phyloP scores from a whole-genome alignment of 2,113 vertebrate species.

The Neodon shergylaensis region DNA sequence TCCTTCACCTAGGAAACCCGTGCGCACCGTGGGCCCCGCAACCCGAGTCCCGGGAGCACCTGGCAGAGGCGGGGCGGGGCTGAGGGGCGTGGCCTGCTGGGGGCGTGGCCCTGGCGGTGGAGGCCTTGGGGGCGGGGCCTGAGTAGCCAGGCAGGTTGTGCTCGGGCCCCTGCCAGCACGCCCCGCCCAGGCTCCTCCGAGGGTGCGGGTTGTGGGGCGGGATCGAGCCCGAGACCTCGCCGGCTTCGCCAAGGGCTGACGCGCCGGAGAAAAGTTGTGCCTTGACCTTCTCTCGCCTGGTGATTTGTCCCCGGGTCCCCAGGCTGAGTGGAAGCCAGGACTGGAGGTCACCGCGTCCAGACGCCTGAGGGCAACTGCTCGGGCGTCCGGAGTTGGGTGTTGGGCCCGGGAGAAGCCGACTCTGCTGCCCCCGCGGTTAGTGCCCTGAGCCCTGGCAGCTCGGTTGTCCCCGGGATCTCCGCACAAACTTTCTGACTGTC shows the following conservation, averaged over 20 bases:
- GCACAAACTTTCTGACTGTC: slow-evolving; percentile 48
- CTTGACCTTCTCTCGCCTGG: not conserved
- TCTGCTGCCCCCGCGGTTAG: not conserved
- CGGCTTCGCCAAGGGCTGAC: not conserved
- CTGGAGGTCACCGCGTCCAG: not conserved
- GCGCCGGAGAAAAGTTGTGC: slow-evolving; percentile 51
- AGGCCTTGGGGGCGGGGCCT: not conserved
- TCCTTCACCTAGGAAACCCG: slow-evolving; percentile 68
- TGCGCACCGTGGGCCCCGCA: accelerated
- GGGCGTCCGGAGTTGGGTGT: no score
- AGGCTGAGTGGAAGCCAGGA: not conserved
- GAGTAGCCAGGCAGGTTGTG: slow-evolving; percentile 43
- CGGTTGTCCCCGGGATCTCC: not conserved
- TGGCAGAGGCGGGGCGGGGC: not conserved
- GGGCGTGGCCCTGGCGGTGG: not conserved
- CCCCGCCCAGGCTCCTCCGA: slow-evolving; percentile 22
- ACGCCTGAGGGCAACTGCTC: not conserved
- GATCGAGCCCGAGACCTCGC: not conserved
- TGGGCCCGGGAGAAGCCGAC: not conserved
- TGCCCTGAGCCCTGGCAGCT: not conserved
- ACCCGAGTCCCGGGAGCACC: not conserved
- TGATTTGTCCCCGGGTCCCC: not conserved
- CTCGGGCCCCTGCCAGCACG: not conserved
- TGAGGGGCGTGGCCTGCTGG: not conserved
- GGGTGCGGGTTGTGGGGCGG: not conserved